phyloP scores from a whole-genome alignment of 2,113 vertebrate species.

The Thunnus thynnus region DNA sequence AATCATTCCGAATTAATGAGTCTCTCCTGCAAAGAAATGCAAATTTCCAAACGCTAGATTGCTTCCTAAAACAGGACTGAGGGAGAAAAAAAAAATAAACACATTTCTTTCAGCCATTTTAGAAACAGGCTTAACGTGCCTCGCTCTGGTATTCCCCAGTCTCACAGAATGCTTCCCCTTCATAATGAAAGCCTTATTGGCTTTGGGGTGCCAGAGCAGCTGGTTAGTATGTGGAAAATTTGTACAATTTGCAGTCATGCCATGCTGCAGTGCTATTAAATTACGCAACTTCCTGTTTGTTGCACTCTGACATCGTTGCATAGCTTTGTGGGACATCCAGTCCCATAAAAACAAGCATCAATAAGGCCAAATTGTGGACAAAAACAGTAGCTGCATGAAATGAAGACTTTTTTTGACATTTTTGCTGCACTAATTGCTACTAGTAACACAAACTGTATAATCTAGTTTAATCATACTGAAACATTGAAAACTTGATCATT shows the following conservation, averaged over 20 bases:
- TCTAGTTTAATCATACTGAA: not conserved
- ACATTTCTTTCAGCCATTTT: conserved; percentile 71
- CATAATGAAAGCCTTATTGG: conserved; percentile 75
- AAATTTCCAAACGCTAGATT: conserved; percentile 72
- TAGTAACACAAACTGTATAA: not conserved
- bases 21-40: conserved; percentile 78
- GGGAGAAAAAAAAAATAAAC: not conserved
- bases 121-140: conserved; percentile 48
- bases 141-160: conserved; percentile 60
- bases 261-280: conserved; percentile 34
- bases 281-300: conserved; percentile 74
- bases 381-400: conserved; percentile 2
- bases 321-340: conserved; percentile 49
- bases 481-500: not conserved
- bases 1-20: conserved; percentile 77
- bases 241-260: conserved; percentile 32
- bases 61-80: conserved; percentile 74
- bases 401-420: conserved; percentile 6
- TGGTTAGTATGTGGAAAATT: conserved; percentile 70
- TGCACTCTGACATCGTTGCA: conserved; percentile 47
- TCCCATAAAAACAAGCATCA: conserved; percentile 17
- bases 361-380: conserved; percentile 46
- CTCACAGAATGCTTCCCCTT: conserved; percentile 58
- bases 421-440: not conserved
- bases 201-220: conserved; percentile 48